Conservation (phyloP, 2,888 invertebrate species). For the Carpatolechia fugitivella region DNA sequence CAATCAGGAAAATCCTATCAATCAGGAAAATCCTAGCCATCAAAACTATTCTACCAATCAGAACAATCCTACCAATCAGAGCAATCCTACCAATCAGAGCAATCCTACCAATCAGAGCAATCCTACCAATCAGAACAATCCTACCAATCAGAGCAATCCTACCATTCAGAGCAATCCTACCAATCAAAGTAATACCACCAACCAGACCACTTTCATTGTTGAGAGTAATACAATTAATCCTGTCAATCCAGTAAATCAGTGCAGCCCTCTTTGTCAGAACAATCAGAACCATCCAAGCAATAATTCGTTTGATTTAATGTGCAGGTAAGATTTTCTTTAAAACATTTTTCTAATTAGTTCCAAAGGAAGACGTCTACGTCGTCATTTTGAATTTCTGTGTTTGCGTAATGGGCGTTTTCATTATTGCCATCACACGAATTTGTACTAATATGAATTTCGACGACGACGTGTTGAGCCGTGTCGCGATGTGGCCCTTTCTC, state of each 20-base stretch:
- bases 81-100: not conserved
- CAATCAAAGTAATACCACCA: not conserved
- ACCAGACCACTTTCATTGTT: not conserved
- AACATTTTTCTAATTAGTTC: not conserved
- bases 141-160: no score
- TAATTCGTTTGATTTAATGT: slow-evolving; percentile 64
- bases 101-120: slow-evolving; percentile 30
- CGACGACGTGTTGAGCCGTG: no score
- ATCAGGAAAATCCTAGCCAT: not conserved
- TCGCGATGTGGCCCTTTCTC: no score
- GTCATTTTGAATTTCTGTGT: no score
- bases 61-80: not conserved
- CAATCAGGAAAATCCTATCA: not conserved
- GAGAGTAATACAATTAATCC: not conserved
- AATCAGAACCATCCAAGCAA: slow-evolving; percentile 31
- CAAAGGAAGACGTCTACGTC: no score
- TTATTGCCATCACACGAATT: no score
- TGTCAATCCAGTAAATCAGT: not conserved
- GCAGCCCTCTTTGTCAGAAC: not conserved
- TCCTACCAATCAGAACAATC: no score
- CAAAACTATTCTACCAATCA: not conserved
- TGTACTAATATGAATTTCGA: no score
- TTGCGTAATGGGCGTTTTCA: no score
- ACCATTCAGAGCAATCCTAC: not conserved
- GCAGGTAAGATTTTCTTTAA: slow-evolving; percentile 25